Evolutionary conservation across 2,113 vertebrate genomes (phyloP), one percentile per base, ranked within the genome.

Genomic region (Hippoglossus stenolepis): DNA sequence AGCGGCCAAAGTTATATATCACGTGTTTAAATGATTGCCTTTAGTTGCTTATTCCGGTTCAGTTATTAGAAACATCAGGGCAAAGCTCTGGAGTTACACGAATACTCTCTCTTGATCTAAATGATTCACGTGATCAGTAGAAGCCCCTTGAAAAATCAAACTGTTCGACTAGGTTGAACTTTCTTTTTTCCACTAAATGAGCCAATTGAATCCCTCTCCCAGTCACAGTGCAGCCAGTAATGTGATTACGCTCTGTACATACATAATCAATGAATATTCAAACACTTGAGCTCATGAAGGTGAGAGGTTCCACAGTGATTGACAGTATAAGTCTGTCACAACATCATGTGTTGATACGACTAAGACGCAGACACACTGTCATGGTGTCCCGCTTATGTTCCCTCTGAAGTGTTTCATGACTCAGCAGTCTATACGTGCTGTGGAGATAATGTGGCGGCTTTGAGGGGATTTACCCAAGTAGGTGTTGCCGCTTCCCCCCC

Each of bases 401-500:
- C 24, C 68, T 70, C 35, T 17, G n/a, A 67, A 79, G 63, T 60
- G 54, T 65, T 66, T 77, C 43, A 68, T 89, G 70, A 87, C 76
- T 87, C 73, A 80, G 73, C 81, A 61, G 14, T 69, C n/a, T 79
- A 70, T 73, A 73, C 83, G 80, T 69, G 64, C 77, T 71, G 54
- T 28, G 13, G 45, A 65, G 85, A 90, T 87, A 85, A 75, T 82
- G 61, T 73, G 65, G 70, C 26, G 70, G 70, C 84, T 90, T 86
- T 86, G 65, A 87, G 56, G 40, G 87, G 86, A 80, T 91, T 90
- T 88, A 65, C 62, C 84, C 65, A 80, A 87, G 84, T 79, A 71
- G 84, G 80, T 85, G 72, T 80, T 75, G 53, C 47, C 65, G 60
- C 54, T 64, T 73, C 53, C 77, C 26, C 77, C 26, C 45, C 20